Base-by-base conservation (phyloP, 1,140 invertebrate genomes). In the Leptestheria dahalacensis region DNA sequence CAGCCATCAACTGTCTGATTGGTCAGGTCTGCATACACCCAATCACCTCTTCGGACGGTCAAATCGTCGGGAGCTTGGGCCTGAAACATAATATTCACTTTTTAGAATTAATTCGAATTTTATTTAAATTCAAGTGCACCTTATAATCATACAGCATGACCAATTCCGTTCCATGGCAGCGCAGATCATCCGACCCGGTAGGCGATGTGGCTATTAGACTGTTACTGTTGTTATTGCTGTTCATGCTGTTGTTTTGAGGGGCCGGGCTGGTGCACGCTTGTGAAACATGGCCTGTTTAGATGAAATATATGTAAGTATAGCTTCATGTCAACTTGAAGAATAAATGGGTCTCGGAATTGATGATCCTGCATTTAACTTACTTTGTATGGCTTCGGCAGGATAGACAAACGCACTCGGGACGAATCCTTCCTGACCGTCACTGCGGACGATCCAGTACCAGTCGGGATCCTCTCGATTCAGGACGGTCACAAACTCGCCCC, bases 101-200 rank as follows among this genome's bases (percentile, higher is more conserved):
- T n/a, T n/a, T n/a, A n/a, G n/a, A n/a, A n/a, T n/a, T n/a, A n/a
- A n/a, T n/a, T n/a, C n/a, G 24, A 26, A 23, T 12, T 55, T 60
- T 12, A 12, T 9, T 47, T 50, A 18, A 59, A 21, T 46, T 55
- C 12, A 53, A 57, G 59, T 57, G 66, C 71, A 82, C 81, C 77
- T 93, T 92, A 72, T 93, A 95, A 77, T 94, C 90, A 66, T 94
- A 93, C 2, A 94, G 76, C 80, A 94, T 91, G 50, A 95, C 88
- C 66, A 94, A 76, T 71, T 95, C 91, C 2, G 88, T 90, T 49
- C 88, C 88, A 66, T 85, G 83, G 69, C 84, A 86, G 18, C 82
- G 73, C 20, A 67, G 64, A 57, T 67, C 68, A n/a, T 68, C 67
- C 50, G 62, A 68, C 10, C 48, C 58, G 3, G 58, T 52, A 18